Conservation (phyloP, 2,888 invertebrate genomes). For the Parnassius mnemosyne region DNA sequence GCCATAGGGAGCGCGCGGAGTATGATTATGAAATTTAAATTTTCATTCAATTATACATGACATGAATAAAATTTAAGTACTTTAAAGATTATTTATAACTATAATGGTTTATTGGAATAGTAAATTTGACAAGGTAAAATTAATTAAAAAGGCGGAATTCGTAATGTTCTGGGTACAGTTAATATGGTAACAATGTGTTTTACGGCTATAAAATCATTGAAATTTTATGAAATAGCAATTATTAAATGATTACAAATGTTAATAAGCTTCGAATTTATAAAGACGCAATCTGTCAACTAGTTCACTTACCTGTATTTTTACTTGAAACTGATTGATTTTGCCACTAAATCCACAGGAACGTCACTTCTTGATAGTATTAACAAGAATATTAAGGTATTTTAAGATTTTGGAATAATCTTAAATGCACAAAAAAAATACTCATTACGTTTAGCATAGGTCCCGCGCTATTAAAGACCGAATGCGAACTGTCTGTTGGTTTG, state of each 20-base stretch:
- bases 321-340: constrained; percentile 62
- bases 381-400: constrained; percentile 74
- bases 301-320: constrained; percentile 73
- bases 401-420: constrained; percentile 73
- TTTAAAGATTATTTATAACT: neutral
- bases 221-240: constrained; percentile 47
- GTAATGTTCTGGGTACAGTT: neutral
- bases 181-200: neutral
- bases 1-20: constrained; percentile 58
- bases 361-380: constrained; percentile 62
- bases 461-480: constrained; percentile 77
- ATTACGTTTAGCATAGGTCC: constrained; percentile 75
- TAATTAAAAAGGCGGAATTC: neutral
- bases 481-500: constrained; percentile 79
- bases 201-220: constrained; percentile 1
- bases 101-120: neutral
- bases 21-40: constrained; percentile 64
- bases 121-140: neutral
- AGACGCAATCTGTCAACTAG: constrained; percentile 77
- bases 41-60: constrained; percentile 38
- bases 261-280: constrained; percentile 63
- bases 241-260: constrained; percentile 47
- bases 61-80: constrained; percentile 43
- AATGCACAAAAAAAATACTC: constrained; percentile 76
- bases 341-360: constrained; percentile 67